Base-by-base conservation (phyloP, 2,888 invertebrate species). In the Atrina japonica region DNA sequence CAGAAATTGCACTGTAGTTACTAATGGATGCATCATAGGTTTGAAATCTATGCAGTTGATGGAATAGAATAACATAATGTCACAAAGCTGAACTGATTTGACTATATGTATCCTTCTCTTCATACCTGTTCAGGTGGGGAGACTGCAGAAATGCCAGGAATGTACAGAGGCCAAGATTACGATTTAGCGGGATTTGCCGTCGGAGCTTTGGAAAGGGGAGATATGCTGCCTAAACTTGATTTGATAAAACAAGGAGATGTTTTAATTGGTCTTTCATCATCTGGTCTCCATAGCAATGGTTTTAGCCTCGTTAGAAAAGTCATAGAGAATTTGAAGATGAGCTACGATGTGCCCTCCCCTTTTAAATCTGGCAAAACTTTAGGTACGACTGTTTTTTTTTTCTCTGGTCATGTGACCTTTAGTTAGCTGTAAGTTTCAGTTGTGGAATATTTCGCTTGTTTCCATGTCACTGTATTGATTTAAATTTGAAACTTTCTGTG, bases 141-240 rank as follows among this genome's bases (percentile, higher is more conserved):
- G 92, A 98, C 98, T 1, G 98, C 98, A 0, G 87, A 88, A 63
- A 88, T 88, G 87, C 98, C 99, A 0, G 95, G 96, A 1, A 95
- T 99, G 92, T 99, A 99, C 91, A 92, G 93, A 1, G 91, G 93
- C 0, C 96, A 95, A 0, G 96, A 97, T 79, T 99, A 98, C 91
- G 99, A 99, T 91, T 91, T 99, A 60, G 98, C 98, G 16, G 99
- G 99, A 1, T 99, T 99, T 91, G 94, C 96, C 0, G 96, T 99
- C 0, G 99, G 98, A 0, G 95, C 96, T 0, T 96, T 98, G 0
- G 97, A 98, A 90, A 93, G 94, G 77, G 86, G 92, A 0, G 92
- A 94, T 60, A 91, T 97, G 55, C 90, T 97, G 83, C 97, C 98
- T 0, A 93, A 93, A 61, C 91, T 92, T 3, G 90, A 92, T 41